phyloP scores from a whole-genome alignment of 2,888 invertebrate genomes.

The Ormyrus rosae region DNA sequence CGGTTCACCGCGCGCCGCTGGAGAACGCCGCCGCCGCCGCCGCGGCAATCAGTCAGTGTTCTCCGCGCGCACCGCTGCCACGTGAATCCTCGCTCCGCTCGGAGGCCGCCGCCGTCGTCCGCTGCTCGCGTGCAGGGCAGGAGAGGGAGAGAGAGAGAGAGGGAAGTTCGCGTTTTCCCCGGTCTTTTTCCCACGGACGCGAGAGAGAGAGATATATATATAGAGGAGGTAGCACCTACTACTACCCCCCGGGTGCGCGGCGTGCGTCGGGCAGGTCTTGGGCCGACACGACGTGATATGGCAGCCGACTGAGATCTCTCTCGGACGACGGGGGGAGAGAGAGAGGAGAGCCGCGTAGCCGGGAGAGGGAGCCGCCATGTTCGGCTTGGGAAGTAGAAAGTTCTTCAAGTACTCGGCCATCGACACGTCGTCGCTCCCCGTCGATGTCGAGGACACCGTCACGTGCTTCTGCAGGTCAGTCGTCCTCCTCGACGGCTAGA shows the following conservation, averaged over 20 bases:
- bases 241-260: neutral
- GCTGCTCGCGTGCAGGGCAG: neutral
- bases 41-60: conserved; percentile 33
- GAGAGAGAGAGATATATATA: too few relatives aligned
- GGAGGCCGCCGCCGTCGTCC: neutral
- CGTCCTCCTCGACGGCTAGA: neutral
- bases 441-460: conserved; percentile 82
- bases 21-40: conserved; percentile 18
- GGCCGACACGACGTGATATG: neutral
- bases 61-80: conserved; percentile 22
- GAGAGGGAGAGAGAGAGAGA: neutral
- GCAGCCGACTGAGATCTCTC: neutral
- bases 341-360: neutral
- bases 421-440: conserved; percentile 79
- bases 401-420: conserved; percentile 73
- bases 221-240: too few relatives aligned
- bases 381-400: conserved; percentile 68
- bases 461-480: conserved; percentile 89
- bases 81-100: conserved; percentile 8
- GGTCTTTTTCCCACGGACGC: too few relatives aligned
- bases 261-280: neutral
- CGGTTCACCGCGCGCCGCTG: neutral
- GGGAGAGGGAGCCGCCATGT: conserved; percentile 60
- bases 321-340: too few relatives aligned
- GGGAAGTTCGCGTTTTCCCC: neutral